phyloP scores from a whole-genome alignment of 2,113 vertebrate genomes.

The Petrocephalus microphthalmus region DNA sequence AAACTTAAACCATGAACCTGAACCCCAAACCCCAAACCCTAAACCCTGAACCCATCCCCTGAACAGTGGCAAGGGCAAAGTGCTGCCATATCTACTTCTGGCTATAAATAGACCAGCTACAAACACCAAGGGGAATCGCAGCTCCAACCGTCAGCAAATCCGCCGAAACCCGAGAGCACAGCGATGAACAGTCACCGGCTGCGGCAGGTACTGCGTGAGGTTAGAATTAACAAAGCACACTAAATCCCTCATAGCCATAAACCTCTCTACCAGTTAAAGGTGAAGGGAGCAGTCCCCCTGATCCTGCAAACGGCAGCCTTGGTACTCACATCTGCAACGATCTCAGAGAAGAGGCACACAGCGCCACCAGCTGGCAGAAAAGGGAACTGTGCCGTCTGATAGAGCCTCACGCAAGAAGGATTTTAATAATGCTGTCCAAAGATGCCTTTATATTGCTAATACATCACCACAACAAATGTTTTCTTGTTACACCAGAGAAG shows the following conservation, averaged over 20 bases:
- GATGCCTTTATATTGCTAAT: not conserved
- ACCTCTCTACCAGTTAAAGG: not conserved
- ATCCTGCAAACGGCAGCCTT: not conserved
- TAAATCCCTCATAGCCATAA: not conserved
- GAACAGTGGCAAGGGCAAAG: not conserved
- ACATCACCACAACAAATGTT: not conserved
- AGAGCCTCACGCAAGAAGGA: not conserved
- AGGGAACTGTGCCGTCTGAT: not conserved
- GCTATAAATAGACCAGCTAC: not conserved
- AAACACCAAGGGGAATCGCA: not conserved
- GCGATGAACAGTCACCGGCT: not conserved
- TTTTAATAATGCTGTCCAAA: not conserved
- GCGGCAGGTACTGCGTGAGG: not conserved
- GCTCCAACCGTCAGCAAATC: not conserved
- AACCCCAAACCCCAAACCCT: not conserved
- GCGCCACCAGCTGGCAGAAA: not conserved
- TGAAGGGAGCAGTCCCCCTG: not conserved
- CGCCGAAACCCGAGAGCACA: not conserved
- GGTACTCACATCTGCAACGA: not conserved
- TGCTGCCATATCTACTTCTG: not conserved
- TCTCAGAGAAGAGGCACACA: not conserved
- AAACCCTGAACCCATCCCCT: not conserved
- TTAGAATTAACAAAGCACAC: slow-evolving; percentile 4
- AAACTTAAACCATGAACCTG: not conserved
- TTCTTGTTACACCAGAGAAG: not conserved